Evolutionary conservation across 1,140 invertebrate genomes (phyloP).

Genomic region (Metopolophium dirhodum): DNA sequence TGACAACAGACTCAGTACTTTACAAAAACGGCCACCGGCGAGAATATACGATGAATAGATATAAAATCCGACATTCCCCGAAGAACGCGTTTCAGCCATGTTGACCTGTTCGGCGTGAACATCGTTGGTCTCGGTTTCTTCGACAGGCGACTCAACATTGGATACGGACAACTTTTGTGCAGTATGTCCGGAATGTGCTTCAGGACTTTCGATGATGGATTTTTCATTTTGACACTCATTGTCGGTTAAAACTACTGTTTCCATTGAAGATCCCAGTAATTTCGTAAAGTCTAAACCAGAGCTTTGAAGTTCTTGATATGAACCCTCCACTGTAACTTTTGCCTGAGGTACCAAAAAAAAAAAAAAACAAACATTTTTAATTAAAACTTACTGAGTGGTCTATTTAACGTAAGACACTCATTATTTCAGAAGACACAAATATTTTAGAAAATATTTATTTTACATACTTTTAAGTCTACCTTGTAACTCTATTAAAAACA

Average conservation of each 20-base stretch:
- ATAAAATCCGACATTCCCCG: constrained; percentile 62
- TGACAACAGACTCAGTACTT: constrained; percentile 67
- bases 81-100: constrained; percentile 59
- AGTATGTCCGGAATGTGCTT: not conserved
- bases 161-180: constrained; percentile 56
- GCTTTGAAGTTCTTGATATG: constrained; percentile 66
- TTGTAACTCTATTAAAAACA: no score
- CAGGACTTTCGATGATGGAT: not conserved
- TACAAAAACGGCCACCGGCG: constrained; percentile 70
- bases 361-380: not conserved
- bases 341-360: constrained; percentile 64
- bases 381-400: not conserved
- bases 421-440: no score
- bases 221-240: not conserved
- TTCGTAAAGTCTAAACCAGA: constrained; percentile 68
- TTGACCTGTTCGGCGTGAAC: constrained; percentile 55
- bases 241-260: constrained; percentile 61
- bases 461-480: no score
- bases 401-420: not conserved
- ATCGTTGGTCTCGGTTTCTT: constrained; percentile 31
- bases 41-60: constrained; percentile 76
- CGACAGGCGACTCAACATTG: constrained; percentile 59
- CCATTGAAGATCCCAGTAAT: constrained; percentile 62
- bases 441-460: no score
- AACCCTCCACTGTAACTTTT: constrained; percentile 67